A percentile compares a stretch with the other conserved stretches of the same genome.
Evolutionary conservation across 2,113 vertebrate genomes (phyloP).

Genomic region (Serilophus lunatus): DNA sequence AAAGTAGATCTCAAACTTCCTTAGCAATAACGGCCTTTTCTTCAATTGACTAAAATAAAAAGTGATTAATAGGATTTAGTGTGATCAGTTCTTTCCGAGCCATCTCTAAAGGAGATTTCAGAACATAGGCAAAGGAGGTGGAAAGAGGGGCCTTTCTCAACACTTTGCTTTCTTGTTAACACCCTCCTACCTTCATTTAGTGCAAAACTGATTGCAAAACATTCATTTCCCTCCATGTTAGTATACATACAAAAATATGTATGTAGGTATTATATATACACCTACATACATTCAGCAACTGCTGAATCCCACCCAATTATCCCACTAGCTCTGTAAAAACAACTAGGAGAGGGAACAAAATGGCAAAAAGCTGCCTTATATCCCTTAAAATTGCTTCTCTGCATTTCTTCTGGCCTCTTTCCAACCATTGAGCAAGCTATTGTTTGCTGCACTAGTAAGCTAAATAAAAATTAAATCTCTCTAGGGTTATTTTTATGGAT

Average conservation of each 20-base stretch:
- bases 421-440: not conserved
- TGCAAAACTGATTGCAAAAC: not conserved
- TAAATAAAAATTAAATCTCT: not conserved
- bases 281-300: too few species aligned
- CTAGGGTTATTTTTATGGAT: not conserved
- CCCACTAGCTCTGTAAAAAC: not conserved
- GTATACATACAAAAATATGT: fast-evolving
- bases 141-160: not conserved
- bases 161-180: not conserved
- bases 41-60: not conserved
- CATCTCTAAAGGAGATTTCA: not conserved
- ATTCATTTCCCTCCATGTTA: not conserved
- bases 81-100: not conserved
- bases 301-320: not conserved
- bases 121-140: not conserved
- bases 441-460: not conserved
- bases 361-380: not conserved
- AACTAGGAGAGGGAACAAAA: not conserved
- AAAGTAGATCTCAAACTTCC: not conserved
- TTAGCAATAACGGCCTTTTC: not conserved
- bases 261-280: not conserved
- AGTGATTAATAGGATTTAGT: not conserved
- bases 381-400: not conserved
- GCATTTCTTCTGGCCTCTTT: not conserved
- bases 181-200: not conserved